These are phyloP conservation scores for Furcula furcula DNA, from an alignment of 2,888 invertebrate species.

Conservation along the genomic window DNA sequence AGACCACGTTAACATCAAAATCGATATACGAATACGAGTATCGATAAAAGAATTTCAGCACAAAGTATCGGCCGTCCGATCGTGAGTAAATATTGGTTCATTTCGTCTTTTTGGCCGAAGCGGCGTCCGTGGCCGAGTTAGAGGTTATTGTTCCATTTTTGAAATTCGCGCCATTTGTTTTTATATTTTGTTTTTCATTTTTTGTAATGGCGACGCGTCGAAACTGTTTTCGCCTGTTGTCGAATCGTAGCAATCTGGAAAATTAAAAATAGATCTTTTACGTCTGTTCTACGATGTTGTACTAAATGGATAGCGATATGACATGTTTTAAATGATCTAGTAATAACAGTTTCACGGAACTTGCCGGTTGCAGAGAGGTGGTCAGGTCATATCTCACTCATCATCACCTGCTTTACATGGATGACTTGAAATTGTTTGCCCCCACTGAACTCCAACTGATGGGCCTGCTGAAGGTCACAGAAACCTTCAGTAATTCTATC, in stretches of 20 bases:
- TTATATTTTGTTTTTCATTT: constrained; percentile 24
- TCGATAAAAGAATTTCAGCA: constrained; percentile 53
- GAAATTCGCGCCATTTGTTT: constrained; percentile 62
- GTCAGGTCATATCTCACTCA: too few relatives aligned
- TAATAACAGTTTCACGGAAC: too few relatives aligned
- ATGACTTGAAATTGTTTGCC: too few relatives aligned
- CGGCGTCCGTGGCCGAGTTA: constrained; percentile 77
- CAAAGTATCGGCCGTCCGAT: constrained; percentile 48
- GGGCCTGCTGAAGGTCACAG: too few relatives aligned
- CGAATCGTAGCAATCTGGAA: constrained; percentile 1
- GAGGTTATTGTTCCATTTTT: constrained; percentile 76
- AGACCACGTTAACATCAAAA: constrained; percentile 3
- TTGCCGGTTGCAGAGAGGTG: too few relatives aligned
- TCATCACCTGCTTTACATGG: too few relatives aligned
- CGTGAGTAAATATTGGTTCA: constrained; percentile 55
- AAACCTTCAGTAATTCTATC: too few relatives aligned
- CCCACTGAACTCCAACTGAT: too few relatives aligned
- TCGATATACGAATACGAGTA: constrained; percentile 37
- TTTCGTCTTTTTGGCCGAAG: constrained; percentile 59
- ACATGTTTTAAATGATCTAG: too few relatives aligned
- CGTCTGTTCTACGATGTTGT: too few relatives aligned
- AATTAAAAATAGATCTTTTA: background rate
- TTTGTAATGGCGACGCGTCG: constrained; percentile 38
- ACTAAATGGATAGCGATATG: too few relatives aligned
- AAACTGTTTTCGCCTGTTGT: constrained; percentile 24